Conservation (phyloP, 2,797 vertebrate species). For the Enteromius paludinosus region DNA sequence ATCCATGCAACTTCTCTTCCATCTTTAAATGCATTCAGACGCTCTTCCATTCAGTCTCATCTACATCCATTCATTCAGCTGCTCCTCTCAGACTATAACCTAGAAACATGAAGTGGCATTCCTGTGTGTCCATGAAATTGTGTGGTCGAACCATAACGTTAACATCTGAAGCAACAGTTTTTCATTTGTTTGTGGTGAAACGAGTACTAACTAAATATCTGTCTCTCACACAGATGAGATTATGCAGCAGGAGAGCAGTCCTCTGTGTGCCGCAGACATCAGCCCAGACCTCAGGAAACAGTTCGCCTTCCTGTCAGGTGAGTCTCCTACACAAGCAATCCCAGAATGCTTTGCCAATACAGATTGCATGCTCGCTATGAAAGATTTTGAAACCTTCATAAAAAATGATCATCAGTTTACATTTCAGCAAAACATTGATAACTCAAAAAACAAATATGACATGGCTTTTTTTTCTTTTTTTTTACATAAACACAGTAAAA, state of each 20-base stretch:
- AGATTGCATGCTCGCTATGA: neutral
- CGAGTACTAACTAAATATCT: constrained; percentile 5
- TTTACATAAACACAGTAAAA: neutral
- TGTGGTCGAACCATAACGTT: neutral
- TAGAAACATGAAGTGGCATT: neutral
- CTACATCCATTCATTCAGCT: neutral
- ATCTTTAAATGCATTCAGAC: neutral
- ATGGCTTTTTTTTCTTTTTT: neutral
- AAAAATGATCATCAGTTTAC: neutral
- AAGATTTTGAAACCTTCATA: neutral
- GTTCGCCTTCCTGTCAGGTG: constrained; percentile 95
- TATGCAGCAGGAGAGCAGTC: constrained; percentile 93
- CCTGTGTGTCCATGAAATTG: neutral
- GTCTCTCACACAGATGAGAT: constrained; percentile 88
- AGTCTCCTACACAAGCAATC: constrained; percentile 54
- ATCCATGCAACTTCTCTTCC: neutral
- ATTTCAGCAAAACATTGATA: neutral
- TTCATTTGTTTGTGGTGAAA: neutral
- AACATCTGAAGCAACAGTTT: neutral
- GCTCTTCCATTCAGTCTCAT: neutral
- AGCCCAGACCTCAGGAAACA: constrained; percentile 90
- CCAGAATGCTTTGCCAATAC: constrained; percentile 3
- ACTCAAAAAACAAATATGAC: neutral
- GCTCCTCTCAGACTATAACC: neutral
- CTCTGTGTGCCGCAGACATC: constrained; percentile 90